phyloP scores from a whole-genome alignment of 2,888 invertebrate species.

The Tachystola acroxantha region DNA sequence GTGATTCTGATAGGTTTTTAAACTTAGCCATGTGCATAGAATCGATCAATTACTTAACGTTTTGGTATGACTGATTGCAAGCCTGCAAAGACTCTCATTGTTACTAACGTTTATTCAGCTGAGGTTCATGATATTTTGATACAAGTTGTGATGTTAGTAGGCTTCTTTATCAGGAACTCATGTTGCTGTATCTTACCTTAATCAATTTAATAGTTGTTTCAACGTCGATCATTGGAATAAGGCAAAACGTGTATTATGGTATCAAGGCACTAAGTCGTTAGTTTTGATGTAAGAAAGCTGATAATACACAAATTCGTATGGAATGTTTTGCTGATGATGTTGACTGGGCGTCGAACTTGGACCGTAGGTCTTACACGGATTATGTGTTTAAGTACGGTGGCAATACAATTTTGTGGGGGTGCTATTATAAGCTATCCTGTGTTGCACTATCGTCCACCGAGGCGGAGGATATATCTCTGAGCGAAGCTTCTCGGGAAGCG shows the following conservation, averaged over 20 bases:
- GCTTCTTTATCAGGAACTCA: slow-evolving; percentile 4
- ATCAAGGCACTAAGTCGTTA: slow-evolving; percentile 5
- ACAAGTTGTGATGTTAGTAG: too few relatives aligned
- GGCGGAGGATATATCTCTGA: slow-evolving; percentile 7
- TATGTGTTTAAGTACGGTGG: too few relatives aligned
- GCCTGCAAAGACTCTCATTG: neutral
- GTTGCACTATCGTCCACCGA: too few relatives aligned
- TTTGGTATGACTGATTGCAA: slow-evolving; percentile 3
- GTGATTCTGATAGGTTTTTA: too few relatives aligned
- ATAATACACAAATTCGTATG: neutral
- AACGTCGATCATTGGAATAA: slow-evolving; percentile 6
- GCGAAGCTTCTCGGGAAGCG: slow-evolving; percentile 11
- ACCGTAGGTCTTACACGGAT: slow-evolving; percentile 1
- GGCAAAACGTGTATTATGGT: slow-evolving; percentile 6
- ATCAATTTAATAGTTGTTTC: slow-evolving; percentile 8
- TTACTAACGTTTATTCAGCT: too few relatives aligned
- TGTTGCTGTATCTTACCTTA: too few relatives aligned
- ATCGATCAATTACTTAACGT: neutral
- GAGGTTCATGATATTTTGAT: too few relatives aligned
- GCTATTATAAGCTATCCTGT: too few relatives aligned
- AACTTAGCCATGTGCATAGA: too few relatives aligned
- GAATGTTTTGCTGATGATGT: slow-evolving; percentile 4
- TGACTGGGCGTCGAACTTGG: slow-evolving; percentile 2
- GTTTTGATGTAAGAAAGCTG: slow-evolving; percentile 2
- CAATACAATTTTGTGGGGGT: slow-evolving; percentile 9